Conservation (phyloP, 2,888 invertebrate genomes). For the Apodemia hepburni region DNA sequence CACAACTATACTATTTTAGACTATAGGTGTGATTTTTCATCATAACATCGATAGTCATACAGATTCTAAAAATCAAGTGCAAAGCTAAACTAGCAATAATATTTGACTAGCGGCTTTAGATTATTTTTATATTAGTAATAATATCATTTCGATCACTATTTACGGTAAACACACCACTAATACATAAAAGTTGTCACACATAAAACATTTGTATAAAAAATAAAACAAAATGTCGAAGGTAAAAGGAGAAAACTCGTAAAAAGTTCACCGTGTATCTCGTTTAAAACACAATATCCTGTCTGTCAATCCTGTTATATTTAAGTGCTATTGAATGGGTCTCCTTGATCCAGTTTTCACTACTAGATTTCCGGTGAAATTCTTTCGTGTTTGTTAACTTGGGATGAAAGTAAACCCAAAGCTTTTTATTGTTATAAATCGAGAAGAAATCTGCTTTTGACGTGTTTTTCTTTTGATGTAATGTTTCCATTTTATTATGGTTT, state of each 20-base stretch:
- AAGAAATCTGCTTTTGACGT: background rate
- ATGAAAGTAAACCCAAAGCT: conserved; percentile 13
- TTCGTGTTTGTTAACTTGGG: conserved; percentile 19
- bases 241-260: conserved; percentile 4
- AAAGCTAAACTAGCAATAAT: no score
- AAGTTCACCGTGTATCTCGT: conserved; percentile 5
- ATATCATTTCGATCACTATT: no score
- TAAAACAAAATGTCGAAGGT: conserved; percentile 1
- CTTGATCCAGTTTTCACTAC: conserved; percentile 18
- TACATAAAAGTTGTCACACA: background rate
- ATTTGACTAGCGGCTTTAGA: no score
- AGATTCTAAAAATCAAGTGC: no score
- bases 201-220: background rate
- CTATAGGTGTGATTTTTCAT: no score
- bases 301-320: conserved; percentile 18
- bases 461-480: background rate
- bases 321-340: conserved; percentile 17
- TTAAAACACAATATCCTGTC: conserved; percentile 18
- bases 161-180: background rate
- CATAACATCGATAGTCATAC: no score
- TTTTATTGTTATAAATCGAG: conserved; percentile 1
- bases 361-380: conserved; percentile 9
- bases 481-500: conserved; percentile 6
- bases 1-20: no score
- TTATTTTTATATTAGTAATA: no score